A percentile compares a stretch with the other conserved stretches of the same genome.
phyloP scores from a whole-genome alignment of 2,797 vertebrate species.

The Acropternis orthonyx region DNA sequence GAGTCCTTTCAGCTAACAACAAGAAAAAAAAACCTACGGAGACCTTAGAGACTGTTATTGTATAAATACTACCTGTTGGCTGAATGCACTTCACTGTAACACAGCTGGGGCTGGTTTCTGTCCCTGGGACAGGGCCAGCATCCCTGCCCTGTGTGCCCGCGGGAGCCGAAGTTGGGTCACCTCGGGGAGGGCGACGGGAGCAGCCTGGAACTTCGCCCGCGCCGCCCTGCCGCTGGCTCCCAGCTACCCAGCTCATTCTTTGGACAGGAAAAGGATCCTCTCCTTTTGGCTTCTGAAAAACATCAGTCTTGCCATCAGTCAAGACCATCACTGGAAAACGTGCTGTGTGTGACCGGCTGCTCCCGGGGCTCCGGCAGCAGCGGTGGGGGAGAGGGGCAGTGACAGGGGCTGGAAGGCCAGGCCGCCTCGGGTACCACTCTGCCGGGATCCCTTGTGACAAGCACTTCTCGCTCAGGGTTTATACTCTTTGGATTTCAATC shows the following conservation, averaged over 20 bases:
- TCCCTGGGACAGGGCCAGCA: background rate
- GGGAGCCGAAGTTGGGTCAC: background rate
- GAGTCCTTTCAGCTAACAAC: slow-evolving; percentile 75
- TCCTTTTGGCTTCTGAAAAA: slow-evolving; percentile 65
- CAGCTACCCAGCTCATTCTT: slow-evolving; percentile 20
- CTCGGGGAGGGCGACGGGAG: background rate
- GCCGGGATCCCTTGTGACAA: slow-evolving; percentile 64
- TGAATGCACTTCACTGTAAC: slow-evolving; percentile 74
- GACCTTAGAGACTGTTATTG: slow-evolving; percentile 66
- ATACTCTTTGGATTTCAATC: slow-evolving; percentile 77
- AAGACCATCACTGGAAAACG: background rate
- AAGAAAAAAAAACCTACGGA: slow-evolving; percentile 52
- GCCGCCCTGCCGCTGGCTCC: background rate
- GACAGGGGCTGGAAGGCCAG: background rate
- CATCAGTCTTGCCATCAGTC: background rate
- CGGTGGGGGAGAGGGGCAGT: background rate
- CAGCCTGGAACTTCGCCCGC: background rate
- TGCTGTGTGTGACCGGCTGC: background rate
- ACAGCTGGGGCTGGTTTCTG: slow-evolving; percentile 34
- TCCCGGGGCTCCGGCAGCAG: background rate
- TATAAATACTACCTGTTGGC: slow-evolving; percentile 71
- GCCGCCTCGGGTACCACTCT: background rate
- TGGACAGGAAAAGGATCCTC: slow-evolving; percentile 56
- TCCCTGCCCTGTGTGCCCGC: background rate
- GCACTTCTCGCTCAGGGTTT: slow-evolving; percentile 72